Base-by-base conservation (phyloP, 2,888 invertebrate species). In the Lordiphosa fenestrarum region DNA sequence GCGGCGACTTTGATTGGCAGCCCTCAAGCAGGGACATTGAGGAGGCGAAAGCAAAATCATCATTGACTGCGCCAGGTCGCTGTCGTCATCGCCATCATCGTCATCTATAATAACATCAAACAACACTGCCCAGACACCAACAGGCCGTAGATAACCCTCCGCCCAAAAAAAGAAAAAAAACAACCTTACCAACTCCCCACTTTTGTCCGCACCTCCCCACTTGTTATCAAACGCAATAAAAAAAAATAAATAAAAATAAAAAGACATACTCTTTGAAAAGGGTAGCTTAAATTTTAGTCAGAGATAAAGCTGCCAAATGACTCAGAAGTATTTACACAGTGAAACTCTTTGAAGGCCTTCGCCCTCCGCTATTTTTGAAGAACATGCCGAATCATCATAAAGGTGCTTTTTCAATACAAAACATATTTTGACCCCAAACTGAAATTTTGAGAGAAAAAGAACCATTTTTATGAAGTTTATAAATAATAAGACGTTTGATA, bases 151-250 rank as follows among this genome's bases (percentile, higher is more conserved):
- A 13, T 10, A 30, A 13, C 13, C 10, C 44, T 13, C 15, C 19
- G 33, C 35, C 47, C 46, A 36, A 44, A 41, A 50, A 35, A 37
- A 12, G n/a, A n/a, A n/a, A n/a, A n/a, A n/a, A n/a, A n/a, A n/a
- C n/a, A n/a, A 30, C 39, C 39, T 19, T 30, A 48, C 47, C 63
- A 65, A 21, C 38, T 30, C 35, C 40, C 55, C 49, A 9, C 61
- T 37, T 53, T 59, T 55, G 53, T 54, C 65, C 53, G 58, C 54
- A 66, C 69, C 71, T 71, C 73, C 77, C 69, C 49, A 66, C 77
- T 80, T 83, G 84, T 80, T 83, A 80, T 80, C 84, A 67, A 72
- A 67, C 65, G 77, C 84, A 80, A 83, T 80, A 80, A 84, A 83
- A 84, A 15, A 44, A 9, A 41, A n/a, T n/a, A 15, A 15, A 2